These are phyloP conservation scores for Sphaeramia orbicularis DNA, from an alignment of 2,797 vertebrate genomes.

Conservation along the genomic window DNA sequence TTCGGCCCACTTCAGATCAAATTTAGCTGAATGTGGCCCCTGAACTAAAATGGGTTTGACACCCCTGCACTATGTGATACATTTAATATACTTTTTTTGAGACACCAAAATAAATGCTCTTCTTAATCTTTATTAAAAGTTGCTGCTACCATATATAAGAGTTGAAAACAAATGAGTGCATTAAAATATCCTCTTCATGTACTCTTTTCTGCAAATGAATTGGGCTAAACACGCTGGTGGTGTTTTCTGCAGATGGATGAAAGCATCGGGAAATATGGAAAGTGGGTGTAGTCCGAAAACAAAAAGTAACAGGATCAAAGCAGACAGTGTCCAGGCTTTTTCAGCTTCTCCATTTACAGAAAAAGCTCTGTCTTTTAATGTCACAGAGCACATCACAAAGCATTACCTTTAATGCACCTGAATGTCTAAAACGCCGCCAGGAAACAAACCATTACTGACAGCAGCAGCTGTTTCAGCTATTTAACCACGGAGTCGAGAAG, in stretches of 20 bases:
- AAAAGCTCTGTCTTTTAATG: constrained; percentile 2
- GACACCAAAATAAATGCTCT: background rate
- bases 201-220: background rate
- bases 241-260: background rate
- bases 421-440: background rate
- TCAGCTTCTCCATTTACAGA: constrained; percentile 2
- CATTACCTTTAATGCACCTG: constrained; percentile 7
- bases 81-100: constrained; percentile 6
- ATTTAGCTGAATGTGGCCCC: no score
- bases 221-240: background rate
- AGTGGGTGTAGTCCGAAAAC: background rate
- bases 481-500: constrained; percentile 2
- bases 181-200: background rate
- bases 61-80: no score
- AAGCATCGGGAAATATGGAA: background rate
- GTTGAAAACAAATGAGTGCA: background rate
- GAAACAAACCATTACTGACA: constrained; percentile 10
- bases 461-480: constrained; percentile 1
- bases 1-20: no score
- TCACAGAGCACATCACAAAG: constrained; percentile 9
- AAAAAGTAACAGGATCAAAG: constrained; percentile 8
- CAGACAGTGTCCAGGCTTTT: background rate
- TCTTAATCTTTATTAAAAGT: background rate
- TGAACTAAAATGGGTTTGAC: no score
- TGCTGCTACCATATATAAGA: background rate